Evolutionary conservation across 2,888 invertebrate species (phyloP), one percentile per base, ranked within the genome.

Genomic region (Gari tellinella): DNA sequence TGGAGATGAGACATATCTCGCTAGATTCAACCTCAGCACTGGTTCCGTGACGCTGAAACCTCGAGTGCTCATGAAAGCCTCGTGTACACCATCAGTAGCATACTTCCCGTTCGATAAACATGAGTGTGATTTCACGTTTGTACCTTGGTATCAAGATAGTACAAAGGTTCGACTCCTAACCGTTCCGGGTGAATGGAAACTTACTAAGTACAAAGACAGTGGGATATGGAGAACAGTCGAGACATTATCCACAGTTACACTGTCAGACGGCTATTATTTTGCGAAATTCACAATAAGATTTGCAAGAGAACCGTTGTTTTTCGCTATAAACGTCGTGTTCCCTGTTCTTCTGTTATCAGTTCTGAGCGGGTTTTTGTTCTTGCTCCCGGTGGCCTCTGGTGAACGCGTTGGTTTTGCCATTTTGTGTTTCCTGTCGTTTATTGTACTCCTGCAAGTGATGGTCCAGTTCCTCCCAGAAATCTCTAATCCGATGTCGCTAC

Each of bases 31-130:
- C 25, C 25, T 56, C 15, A 15, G 31, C 0, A 56, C 64, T 14
- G 48, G 58, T 19, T 10, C 40, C 12, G 48, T 56, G 14, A 46
- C 45, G 17, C 74, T 73, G 78, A 51, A 58, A 19, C 78, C 78
- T 14, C 63, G 78, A 15, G 56, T 74, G 25, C 70, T 79, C 25
- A 21, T 70, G 17, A 66, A 53, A 17, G 61, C 57, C 8, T 56
- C 73, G 12, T 79, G 78, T 40, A 45, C 70, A 0, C 78, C 78
- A 19, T 72, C 74, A 57, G 70, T 79, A 21, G 72, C 46, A 15
- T 72, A 46, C 31, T 79, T 74, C 25, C 78, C 78, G 1, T 79
- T 79, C 25, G 78, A 79, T 46, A 57, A 72, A n/a, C 78, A 79
- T 21, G 53, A 43, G 12, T 79, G 78, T 41, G 46, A 48, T 14